These are phyloP conservation scores for Vulpes ferrilata DNA, from an alignment of 2,113 vertebrate species.

Conservation along the genomic window DNA sequence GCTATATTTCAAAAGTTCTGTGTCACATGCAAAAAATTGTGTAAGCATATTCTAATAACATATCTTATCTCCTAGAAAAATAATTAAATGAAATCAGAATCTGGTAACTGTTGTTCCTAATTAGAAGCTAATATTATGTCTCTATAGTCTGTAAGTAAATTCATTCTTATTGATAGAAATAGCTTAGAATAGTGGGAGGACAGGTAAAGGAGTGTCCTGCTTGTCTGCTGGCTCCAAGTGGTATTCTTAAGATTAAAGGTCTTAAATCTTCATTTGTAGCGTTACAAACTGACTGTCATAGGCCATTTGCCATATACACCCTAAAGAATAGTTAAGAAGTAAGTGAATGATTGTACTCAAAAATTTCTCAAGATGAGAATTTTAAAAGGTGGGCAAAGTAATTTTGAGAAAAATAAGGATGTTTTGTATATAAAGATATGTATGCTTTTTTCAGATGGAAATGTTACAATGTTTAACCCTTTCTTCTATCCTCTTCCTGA, in stretches of 20 bases:
- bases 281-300: conserved; percentile 86
- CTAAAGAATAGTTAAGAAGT: conserved; percentile 77
- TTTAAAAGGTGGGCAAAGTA: conserved; percentile 71
- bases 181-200: conserved; percentile 86
- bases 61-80: conserved; percentile 43
- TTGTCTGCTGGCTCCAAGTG: conserved; percentile 86
- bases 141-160: conserved; percentile 65
- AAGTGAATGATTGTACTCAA: conserved; percentile 69
- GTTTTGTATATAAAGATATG: conserved; percentile 61
- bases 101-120: background rate
- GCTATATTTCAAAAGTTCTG: background rate
- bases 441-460: conserved; percentile 41
- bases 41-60: conserved; percentile 51
- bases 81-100: background rate
- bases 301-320: conserved; percentile 75
- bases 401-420: conserved; percentile 75
- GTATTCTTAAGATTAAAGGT: conserved; percentile 85
- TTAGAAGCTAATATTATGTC: background rate
- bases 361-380: conserved; percentile 74
- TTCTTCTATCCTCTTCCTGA: background rate
- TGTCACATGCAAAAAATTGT: conserved; percentile 72
- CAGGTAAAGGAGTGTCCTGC: conserved; percentile 84
- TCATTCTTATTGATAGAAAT: conserved; percentile 85
- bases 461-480: conserved; percentile 54
- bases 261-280: conserved; percentile 85